phyloP scores from a whole-genome alignment of 30 jellyfish, hydroid and myxozoan species.

The Nemopilema nomurai region DNA sequence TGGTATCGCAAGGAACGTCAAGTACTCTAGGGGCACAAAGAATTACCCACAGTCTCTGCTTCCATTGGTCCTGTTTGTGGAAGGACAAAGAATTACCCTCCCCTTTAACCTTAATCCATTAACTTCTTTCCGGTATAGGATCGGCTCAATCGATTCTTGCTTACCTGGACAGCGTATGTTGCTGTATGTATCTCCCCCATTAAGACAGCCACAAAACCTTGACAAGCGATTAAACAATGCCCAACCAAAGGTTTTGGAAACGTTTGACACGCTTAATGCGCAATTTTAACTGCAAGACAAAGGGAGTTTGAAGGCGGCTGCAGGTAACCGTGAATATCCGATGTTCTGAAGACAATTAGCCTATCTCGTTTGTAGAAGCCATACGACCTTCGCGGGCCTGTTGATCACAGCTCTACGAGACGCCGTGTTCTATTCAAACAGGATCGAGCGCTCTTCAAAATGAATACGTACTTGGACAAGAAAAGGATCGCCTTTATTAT shows the following conservation, averaged over 20 bases:
- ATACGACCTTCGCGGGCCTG: background rate
- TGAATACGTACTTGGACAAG: conserved; percentile 26
- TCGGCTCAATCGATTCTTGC: no score
- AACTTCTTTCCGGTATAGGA: no score
- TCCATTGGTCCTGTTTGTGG: no score
- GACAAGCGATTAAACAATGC: background rate
- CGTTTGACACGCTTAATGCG: background rate
- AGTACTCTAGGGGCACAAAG: no score
- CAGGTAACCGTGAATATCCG: background rate
- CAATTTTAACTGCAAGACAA: background rate
- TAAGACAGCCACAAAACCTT: no score
- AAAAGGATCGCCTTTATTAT: conserved; percentile 31
- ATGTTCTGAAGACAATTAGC: background rate
- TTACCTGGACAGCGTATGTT: no score
- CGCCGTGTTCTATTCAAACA: no score
- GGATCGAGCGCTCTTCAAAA: background rate
- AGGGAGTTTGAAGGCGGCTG: background rate
- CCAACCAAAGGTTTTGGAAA: background rate
- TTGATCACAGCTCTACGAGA: background rate
- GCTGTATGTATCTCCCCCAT: no score
- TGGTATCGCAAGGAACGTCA: no score
- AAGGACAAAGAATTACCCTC: no score
- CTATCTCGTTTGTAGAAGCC: background rate
- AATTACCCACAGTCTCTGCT: no score
- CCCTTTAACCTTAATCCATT: no score